Evolutionary conservation across 2,113 vertebrate species (phyloP).

Genomic region (Leucopternis melanops): DNA sequence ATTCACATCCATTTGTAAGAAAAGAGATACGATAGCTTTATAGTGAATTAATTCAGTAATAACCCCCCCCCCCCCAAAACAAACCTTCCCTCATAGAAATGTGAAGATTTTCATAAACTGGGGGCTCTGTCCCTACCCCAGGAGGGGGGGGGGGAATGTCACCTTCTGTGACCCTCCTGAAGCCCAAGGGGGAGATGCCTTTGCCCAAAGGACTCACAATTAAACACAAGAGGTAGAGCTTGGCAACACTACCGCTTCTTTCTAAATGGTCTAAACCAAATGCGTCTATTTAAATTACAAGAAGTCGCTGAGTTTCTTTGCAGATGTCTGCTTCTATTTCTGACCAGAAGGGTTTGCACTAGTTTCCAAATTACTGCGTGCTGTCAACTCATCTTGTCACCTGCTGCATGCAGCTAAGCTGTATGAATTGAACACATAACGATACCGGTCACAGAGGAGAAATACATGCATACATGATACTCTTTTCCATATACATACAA

Average conservation of each 20-base stretch:
- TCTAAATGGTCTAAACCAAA: neutral
- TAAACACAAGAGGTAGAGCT: neutral
- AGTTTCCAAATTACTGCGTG: neutral
- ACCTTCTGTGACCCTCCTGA: neutral
- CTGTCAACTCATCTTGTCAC: neutral
- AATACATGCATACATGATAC: fast-evolving
- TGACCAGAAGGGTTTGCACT: neutral
- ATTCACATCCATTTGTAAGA: neutral
- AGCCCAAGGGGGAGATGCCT: neutral
- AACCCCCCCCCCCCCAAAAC: too few relatives aligned
- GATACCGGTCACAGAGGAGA: neutral
- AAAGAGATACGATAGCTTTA: neutral
- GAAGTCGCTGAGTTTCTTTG: neutral
- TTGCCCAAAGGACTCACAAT: neutral
- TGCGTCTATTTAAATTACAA: fast-evolving
- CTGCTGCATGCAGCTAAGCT: neutral
- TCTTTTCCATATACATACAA: neutral
- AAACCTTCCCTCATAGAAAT: neutral
- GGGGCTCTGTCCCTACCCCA: neutral
- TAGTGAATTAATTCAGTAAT: neutral
- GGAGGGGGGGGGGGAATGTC: neutral
- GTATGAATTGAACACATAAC: fast-evolving
- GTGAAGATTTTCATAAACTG: neutral
- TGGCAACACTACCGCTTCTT: neutral
- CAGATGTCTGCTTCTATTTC: neutral